Evolutionary conservation across 1,140 invertebrate species (phyloP).

Genomic region (Zaprionus nigranus): DNA sequence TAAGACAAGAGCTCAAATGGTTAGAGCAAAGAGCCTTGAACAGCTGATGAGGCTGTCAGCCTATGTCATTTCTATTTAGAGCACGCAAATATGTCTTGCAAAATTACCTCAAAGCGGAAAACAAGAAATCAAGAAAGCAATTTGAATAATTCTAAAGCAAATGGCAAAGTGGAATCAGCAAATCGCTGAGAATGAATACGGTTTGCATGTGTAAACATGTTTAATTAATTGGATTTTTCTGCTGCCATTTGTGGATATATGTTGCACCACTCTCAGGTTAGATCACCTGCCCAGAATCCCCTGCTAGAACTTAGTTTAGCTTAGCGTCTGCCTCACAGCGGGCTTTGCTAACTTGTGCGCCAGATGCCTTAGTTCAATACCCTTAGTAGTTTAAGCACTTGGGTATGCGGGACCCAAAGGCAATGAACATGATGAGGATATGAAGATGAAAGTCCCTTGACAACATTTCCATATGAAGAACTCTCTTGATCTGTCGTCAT

Average conservation of each 20-base stretch:
- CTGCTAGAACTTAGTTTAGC: neutral
- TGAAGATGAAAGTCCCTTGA: no score
- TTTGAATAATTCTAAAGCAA: neutral
- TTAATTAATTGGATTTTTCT: slow-evolving; percentile 26
- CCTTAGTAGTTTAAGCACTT: neutral
- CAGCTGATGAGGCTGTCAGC: neutral
- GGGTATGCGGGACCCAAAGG: neutral
- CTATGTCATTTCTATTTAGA: slow-evolving; percentile 1
- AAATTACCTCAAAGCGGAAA: neutral
- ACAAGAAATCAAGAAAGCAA: neutral
- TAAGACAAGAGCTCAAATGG: neutral
- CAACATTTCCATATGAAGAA: no score
- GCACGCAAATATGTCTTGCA: neutral
- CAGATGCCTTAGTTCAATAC: neutral
- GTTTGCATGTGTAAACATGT: slow-evolving; percentile 5
- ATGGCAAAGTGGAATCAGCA: neutral
- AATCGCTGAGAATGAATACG: neutral
- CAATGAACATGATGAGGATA: no score
- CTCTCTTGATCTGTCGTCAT: no score
- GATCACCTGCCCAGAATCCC: neutral
- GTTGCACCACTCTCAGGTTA: neutral
- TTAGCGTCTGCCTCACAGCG: slow-evolving; percentile 3
- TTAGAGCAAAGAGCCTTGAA: neutral
- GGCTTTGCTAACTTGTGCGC: neutral
- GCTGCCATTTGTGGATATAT: neutral